These are phyloP conservation scores for Zosterops japonicus DNA, from an alignment of 2,113 vertebrate genomes.

Conservation along the genomic window DNA sequence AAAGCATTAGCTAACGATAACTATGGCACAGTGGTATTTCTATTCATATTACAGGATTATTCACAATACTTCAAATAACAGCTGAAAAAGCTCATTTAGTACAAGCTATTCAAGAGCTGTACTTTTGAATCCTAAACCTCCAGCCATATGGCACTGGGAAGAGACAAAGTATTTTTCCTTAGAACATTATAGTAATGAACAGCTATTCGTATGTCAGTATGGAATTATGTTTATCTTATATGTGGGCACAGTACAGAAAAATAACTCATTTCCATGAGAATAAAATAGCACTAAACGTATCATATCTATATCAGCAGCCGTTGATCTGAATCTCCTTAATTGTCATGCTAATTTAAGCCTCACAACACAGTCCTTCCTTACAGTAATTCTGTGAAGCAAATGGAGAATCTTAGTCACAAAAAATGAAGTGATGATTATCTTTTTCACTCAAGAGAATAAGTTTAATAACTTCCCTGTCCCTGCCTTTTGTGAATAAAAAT, in stretches of 20 bases:
- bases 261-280: constrained; percentile 53
- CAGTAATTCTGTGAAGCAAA: constrained; percentile 40
- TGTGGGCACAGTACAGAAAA: constrained; percentile 25
- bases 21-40: not conserved
- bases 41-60: constrained; percentile 27
- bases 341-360: constrained; percentile 37
- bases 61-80: constrained; percentile 13
- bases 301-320: constrained; percentile 41
- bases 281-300: constrained; percentile 39
- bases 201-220: constrained; percentile 14
- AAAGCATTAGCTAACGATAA: constrained; percentile 11
- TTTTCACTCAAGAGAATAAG: constrained; percentile 45
- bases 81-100: constrained; percentile 40
- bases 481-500: constrained; percentile 36
- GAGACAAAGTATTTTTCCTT: not conserved
- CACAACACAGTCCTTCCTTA: constrained; percentile 15
- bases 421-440: constrained; percentile 54
- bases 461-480: constrained; percentile 33
- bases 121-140: constrained; percentile 1
- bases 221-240: constrained; percentile 58
- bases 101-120: constrained; percentile 22
- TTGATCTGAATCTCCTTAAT: constrained; percentile 60
- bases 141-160: constrained; percentile 1
- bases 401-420: not conserved
- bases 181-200: constrained; percentile 5